A percentile compares a stretch with the other conserved stretches of the same genome.
Evolutionary conservation across 2,888 invertebrate genomes (phyloP).

Genomic region (Lycocerus yunnanus): DNA sequence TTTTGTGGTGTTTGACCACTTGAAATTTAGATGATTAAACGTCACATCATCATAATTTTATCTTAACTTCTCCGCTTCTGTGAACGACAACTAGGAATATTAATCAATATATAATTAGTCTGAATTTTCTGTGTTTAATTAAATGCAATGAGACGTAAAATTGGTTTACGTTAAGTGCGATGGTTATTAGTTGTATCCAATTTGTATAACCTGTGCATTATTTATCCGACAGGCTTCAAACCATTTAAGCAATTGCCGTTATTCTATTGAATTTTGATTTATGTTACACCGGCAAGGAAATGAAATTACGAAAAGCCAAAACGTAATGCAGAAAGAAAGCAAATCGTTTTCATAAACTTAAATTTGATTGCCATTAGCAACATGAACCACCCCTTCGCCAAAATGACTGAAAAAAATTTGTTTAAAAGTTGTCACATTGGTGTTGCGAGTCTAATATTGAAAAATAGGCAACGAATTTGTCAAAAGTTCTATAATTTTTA

Average conservation of each 20-base stretch:
- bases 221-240: background rate
- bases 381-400: background rate
- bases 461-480: background rate
- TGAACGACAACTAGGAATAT: background rate
- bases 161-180: background rate
- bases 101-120: background rate
- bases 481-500: background rate
- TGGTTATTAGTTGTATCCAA: background rate
- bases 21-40: background rate
- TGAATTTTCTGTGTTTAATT: background rate
- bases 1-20: background rate
- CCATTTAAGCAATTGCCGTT: background rate
- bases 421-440: background rate
- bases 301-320: background rate
- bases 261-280: background rate
- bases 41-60: background rate
- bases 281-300: background rate
- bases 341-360: background rate
- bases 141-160: background rate
- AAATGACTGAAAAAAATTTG: background rate
- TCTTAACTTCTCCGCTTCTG: background rate
- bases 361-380: no score
- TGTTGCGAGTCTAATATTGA: background rate
- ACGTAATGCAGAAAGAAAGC: background rate
- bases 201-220: background rate